These are phyloP conservation scores for Leucophenga varia DNA, from an alignment of 1,140 invertebrate genomes.

Conservation along the genomic window DNA sequence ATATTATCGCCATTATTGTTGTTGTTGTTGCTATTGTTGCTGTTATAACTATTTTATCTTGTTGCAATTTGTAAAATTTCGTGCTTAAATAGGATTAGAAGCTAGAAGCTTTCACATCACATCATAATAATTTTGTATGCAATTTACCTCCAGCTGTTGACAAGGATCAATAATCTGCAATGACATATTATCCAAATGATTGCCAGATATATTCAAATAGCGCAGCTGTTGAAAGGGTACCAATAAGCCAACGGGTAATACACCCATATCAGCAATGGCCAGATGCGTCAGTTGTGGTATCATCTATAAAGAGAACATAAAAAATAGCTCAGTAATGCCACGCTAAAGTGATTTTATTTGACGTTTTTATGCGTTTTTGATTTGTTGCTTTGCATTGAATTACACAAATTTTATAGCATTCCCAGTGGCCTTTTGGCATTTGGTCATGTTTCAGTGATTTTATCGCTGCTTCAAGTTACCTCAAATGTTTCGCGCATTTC, in stretches of 20 bases:
- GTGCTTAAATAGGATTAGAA: no score
- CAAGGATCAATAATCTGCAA: slow-evolving; percentile 54
- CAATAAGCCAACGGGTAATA: slow-evolving; percentile 59
- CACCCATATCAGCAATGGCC: slow-evolving; percentile 61
- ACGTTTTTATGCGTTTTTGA: no score
- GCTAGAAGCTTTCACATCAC: no score
- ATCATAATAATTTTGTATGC: no score
- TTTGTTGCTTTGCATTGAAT: no score
- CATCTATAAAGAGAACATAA: slow-evolving; percentile 47
- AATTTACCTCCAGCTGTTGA: slow-evolving; percentile 50
- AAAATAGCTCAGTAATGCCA: no score
- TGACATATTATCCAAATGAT: slow-evolving; percentile 56
- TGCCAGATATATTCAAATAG: slow-evolving; percentile 62
- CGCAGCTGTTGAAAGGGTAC: slow-evolving; percentile 59
- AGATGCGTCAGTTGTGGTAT: slow-evolving; percentile 60
- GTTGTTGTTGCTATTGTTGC: no score
- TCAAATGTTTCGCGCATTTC: slow-evolving; percentile 55
- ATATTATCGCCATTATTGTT: not conserved
- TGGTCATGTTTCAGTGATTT: not conserved
- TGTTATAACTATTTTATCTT: no score
- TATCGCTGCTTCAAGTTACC: slow-evolving; percentile 32
- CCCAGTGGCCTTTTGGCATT: no score
- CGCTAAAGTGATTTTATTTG: no score
- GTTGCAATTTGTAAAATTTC: no score
- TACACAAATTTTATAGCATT: no score